These are phyloP conservation scores for Dipus sagitta DNA, from an alignment of 2,797 vertebrate genomes.

Conservation along the genomic window DNA sequence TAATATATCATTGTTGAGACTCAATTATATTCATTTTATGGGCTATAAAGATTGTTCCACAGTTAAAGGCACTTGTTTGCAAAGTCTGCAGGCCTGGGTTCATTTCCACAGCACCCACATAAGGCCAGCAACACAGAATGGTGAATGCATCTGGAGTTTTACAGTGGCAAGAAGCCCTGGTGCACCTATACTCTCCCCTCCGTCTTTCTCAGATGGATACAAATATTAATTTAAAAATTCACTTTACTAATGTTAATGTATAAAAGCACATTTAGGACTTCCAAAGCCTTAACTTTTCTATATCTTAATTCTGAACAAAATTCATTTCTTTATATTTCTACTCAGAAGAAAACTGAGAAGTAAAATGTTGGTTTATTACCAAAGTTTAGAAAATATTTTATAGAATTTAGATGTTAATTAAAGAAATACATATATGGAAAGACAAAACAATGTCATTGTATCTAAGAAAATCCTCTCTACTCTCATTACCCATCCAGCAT, in stretches of 20 bases:
- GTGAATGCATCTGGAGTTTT: too few species aligned
- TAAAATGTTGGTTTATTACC: conserved; percentile 40
- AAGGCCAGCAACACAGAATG: too few species aligned
- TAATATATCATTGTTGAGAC: not conserved
- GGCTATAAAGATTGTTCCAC: too few species aligned
- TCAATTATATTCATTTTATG: not conserved
- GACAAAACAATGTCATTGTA: conserved; percentile 42
- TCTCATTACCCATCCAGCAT: not conserved
- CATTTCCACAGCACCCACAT: too few species aligned
- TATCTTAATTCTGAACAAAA: conserved; percentile 10
- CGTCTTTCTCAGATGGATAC: too few species aligned
- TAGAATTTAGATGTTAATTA: conserved; percentile 47
- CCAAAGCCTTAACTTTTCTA: conserved; percentile 19
- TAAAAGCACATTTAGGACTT: conserved; percentile 38
- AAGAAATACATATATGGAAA: not conserved
- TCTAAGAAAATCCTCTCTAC: not conserved
- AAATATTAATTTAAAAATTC: not conserved
- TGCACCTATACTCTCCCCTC: too few species aligned
- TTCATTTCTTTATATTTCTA: conserved; percentile 41
- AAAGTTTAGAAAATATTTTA: conserved; percentile 54
- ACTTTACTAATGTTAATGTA: conserved; percentile 38
- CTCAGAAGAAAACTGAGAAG: conserved; percentile 30
- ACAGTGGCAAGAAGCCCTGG: too few species aligned
- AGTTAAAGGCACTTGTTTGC: too few species aligned
- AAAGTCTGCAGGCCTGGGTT: too few species aligned